These are phyloP conservation scores for Orcinus orca DNA, from an alignment of 2,113 vertebrate genomes.

Conservation along the genomic window DNA sequence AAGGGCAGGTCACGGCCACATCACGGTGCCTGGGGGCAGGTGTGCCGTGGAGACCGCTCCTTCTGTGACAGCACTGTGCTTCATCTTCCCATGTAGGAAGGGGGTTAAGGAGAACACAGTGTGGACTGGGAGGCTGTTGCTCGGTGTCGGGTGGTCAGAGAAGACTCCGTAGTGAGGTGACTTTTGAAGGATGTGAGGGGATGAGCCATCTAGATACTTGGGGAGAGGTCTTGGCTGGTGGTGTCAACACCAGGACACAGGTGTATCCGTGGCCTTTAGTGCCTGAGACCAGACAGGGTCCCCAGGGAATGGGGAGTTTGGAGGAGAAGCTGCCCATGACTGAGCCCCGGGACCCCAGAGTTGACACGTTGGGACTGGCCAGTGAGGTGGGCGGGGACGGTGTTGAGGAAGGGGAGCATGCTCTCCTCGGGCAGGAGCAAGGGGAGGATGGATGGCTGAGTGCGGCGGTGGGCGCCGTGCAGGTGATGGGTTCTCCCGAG, in stretches of 20 bases:
- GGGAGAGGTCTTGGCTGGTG: not conserved
- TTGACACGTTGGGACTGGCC: not conserved
- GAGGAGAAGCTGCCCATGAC: too few species aligned
- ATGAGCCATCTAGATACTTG: accelerated
- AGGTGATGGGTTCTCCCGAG: accelerated
- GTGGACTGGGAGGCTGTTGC: not conserved
- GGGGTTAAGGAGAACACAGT: too few species aligned
- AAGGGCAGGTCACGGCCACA: not conserved
- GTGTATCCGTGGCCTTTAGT: not conserved
- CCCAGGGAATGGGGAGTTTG: not conserved
- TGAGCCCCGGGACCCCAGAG: not conserved
- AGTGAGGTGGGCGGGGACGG: accelerated
- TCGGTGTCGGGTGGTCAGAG: not conserved
- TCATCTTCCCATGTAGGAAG: accelerated
- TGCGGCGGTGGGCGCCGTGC: accelerated
- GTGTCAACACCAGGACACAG: not conserved
- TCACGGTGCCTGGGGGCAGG: accelerated
- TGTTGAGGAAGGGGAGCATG: not conserved
- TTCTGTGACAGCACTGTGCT: accelerated
- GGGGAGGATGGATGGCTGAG: not conserved
- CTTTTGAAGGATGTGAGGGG: not conserved
- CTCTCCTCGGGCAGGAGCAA: not conserved
- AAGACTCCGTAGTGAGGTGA: accelerated
- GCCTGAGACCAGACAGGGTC: not conserved
- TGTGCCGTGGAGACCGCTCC: not conserved